Evolutionary conservation across 2,888 invertebrate genomes (phyloP).

Genomic region (Metopia argyrocephala): DNA sequence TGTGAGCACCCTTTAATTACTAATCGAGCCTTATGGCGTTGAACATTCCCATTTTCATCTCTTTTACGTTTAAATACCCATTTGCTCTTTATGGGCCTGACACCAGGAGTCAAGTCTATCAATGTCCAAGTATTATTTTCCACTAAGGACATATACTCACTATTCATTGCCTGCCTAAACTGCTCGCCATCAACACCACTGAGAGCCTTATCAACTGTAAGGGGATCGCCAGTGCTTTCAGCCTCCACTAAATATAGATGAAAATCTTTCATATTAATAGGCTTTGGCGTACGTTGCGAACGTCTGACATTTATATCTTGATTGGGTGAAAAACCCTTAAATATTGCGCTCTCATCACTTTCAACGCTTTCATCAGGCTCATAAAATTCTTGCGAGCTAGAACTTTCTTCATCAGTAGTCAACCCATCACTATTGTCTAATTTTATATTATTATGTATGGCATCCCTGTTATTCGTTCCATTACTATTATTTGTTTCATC

Average conservation of each 20-base stretch:
- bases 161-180: background rate
- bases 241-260: background rate
- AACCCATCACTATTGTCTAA: no score
- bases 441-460: no score
- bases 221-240: background rate
- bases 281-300: background rate
- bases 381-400: background rate
- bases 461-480: no score
- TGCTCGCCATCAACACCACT: background rate
- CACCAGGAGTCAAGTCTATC: background rate
- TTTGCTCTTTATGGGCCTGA: background rate
- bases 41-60: background rate
- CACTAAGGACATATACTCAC: background rate
- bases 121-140: slow-evolving; percentile 10
- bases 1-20: slow-evolving; percentile 52
- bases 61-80: slow-evolving; percentile 24
- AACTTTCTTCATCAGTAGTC: background rate
- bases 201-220: background rate
- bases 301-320: background rate
- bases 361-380: background rate
- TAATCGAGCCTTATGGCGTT: slow-evolving; percentile 3
- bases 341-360: no score
- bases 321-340: background rate
- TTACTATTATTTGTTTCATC: no score
- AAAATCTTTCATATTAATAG: background rate